Base-by-base conservation (phyloP, 2,113 vertebrate species). In the Elephas maximus region DNA sequence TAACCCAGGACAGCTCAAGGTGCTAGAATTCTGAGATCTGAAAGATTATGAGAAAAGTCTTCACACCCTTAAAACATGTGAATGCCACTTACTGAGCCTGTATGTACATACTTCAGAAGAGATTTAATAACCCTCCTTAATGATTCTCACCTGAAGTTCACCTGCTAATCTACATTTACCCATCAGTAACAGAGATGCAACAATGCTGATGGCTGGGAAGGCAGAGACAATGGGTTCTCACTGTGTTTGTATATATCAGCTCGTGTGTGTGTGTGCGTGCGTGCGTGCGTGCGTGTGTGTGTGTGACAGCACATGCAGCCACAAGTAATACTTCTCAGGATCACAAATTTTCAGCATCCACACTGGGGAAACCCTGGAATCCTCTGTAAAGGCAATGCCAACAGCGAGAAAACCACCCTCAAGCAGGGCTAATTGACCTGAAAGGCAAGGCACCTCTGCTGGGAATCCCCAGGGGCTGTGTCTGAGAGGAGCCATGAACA, bases 401-500 rank as follows among this genome's bases (percentile, higher is more conserved):
- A 69, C 12, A 90, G 53, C 73, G 63, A 86, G 96, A 85, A 88
- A 97, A 79, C 77, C 44, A 93, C 90, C n/a, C 60, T 63, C 84
- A 84, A 84, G 26, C 53, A 81, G 30, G 60, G 37, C 51, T 76
- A 85, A 90, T 28, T 82, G 96, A 95, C 80, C 81, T 67, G 62
- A 78, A 88, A 86, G 93, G 51, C 51, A 85, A 90, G 92, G 78
- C 51, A 91, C 76, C 60, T 90, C 94, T 71, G 82, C 77, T 85
- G 92, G 95, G 95, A 93, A 92, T 96, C 92, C 84, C 92, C 90
- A 90, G 90, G 88, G 93, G 81, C 92, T 96, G 2, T 90, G 90
- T 97, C 88, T 97, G 96, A 92, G 73, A 86, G 88, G 81, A 96
- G 51, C 90, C 88, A 74, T 26, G 81, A 97, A 92, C 80, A 97